Conservation (phyloP, 2,888 invertebrate genomes). For the Netelia melanura region DNA sequence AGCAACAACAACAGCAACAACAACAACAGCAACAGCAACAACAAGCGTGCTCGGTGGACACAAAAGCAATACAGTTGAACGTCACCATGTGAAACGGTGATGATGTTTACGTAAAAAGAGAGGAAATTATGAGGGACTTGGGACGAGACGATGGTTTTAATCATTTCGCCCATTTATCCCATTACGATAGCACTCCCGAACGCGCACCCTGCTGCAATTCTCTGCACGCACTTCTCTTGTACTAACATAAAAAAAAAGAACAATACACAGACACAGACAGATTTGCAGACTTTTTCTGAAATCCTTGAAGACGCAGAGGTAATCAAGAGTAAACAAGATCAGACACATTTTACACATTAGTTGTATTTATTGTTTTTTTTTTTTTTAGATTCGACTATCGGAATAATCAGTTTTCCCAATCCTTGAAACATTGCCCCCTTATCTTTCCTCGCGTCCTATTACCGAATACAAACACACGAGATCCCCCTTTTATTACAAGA, state of each 20-base stretch:
- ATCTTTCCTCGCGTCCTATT: neutral
- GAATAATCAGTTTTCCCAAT: constrained; percentile 59
- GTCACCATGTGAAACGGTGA: constrained; percentile 83
- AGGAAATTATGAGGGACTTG: constrained; percentile 72
- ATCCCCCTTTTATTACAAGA: constrained; percentile 83
- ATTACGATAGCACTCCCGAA: constrained; percentile 81
- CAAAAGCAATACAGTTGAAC: constrained; percentile 84
- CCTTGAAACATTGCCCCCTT: neutral
- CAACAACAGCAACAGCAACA: constrained; percentile 81
- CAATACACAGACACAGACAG: constrained; percentile 13
- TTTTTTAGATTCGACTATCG: constrained; percentile 81
- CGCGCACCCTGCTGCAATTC: constrained; percentile 84
- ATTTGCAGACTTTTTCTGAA: constrained; percentile 3
- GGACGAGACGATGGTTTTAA: constrained; percentile 47
- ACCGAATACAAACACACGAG: neutral
- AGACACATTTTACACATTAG: constrained; percentile 80
- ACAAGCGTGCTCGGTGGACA: constrained; percentile 82
- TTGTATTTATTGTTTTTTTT: constrained; percentile 81
- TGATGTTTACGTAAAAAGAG: constrained; percentile 60
- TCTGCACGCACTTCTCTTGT: constrained; percentile 84
- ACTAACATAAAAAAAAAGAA: constrained; percentile 77
- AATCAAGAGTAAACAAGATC: constrained; percentile 30
- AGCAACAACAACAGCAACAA: constrained; percentile 79
- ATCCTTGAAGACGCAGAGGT: neutral
- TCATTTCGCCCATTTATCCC: constrained; percentile 73